Evolutionary conservation across 2,888 invertebrate species (phyloP), one percentile per base, ranked within the genome.

Genomic region (Plebejus melissa): DNA sequence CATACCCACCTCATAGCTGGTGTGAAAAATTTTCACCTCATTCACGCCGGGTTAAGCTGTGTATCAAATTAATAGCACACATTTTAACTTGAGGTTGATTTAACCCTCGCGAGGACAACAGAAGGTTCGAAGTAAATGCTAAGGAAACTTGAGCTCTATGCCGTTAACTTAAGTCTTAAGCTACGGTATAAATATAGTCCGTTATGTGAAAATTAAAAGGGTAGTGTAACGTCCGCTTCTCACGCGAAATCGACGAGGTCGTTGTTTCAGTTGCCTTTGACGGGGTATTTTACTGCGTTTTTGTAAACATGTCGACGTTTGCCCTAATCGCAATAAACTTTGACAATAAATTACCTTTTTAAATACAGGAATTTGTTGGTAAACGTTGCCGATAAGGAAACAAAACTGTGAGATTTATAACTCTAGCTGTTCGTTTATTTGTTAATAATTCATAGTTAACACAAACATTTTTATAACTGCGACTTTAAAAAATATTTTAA

Each of bases 131-230:
- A 11, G 60, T 60, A 11, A 28, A 28, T 22, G 28, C 11, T 9
- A 11, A 9, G 22, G 60, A 9, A 11, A 60, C 9, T 60, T 60
- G 60, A 60, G 3, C 60, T 11, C 9, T 60, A 9, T 60, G 28
- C 28, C 60, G 4, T 60, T 11, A 11, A 28, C 9, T 28, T 60
- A 60, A 60, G 28, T 28, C 9, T 28, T 60, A 60, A 60, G 28
- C 60, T 22, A 28, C 60, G 1, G 4, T 11, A 28, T 60, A 28
- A 11, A 11, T 28, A 9, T 4, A 28, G 22, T 4, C 79, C 83
- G 86, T 87, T 88, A 88, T 82, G 87, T 86, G 85, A 83, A 87
- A 89, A 90, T 87, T 89, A 88, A 90, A 89, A 86, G 78, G 82
- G 84, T 85, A 82, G 77, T 79, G 76, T 83, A 85, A 85, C 85